Conservation (phyloP, 2,888 invertebrate species). For the Temnothorax ravouxi region DNA sequence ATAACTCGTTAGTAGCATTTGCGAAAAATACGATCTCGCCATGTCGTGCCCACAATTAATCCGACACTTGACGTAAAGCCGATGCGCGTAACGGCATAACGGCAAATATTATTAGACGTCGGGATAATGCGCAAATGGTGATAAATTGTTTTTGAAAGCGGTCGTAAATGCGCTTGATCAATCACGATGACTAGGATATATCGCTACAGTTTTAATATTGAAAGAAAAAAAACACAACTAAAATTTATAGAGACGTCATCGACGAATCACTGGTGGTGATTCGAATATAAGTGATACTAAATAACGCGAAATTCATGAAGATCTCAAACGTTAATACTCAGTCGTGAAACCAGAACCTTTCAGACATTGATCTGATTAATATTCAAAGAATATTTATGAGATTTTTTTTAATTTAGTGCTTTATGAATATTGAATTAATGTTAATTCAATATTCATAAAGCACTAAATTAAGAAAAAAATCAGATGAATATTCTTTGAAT, state of each 20-base stretch:
- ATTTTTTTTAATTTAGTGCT: background rate
- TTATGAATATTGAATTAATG: background rate
- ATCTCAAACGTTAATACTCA: background rate
- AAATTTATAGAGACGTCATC: conserved; percentile 2
- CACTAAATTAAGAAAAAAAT: background rate
- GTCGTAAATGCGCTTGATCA: background rate
- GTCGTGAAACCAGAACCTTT: background rate
- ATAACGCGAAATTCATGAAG: background rate
- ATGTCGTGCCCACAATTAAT: background rate
- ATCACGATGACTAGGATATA: background rate
- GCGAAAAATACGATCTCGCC: background rate
- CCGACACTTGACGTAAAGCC: conserved; percentile 21
- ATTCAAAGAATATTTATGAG: background rate
- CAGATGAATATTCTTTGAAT: background rate
- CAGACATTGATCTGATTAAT: background rate
- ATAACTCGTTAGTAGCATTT: conserved; percentile 6
- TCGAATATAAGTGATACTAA: background rate
- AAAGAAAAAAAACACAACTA: background rate
- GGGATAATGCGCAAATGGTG: conserved; percentile 15
- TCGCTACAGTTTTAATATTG: background rate
- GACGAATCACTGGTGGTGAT: background rate
- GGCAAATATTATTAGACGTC: conserved; percentile 26
- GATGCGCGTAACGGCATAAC: conserved; percentile 1
- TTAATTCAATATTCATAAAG: background rate
- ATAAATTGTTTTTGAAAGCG: conserved; percentile 6